These are phyloP conservation scores for Trematomus bernacchii DNA, from an alignment of 2,797 vertebrate species.

Conservation along the genomic window DNA sequence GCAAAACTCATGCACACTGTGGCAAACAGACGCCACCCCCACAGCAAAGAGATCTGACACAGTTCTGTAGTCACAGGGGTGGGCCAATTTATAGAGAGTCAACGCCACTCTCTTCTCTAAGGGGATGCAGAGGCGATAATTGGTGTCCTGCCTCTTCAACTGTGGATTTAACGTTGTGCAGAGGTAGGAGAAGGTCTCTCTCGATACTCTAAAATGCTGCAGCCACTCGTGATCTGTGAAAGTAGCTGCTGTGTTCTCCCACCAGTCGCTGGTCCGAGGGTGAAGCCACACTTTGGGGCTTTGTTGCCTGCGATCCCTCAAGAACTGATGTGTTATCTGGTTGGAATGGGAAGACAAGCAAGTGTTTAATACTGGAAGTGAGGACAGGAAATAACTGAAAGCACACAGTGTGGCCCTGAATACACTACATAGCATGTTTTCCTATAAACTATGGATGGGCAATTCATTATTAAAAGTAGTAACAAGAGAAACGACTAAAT, in stretches of 20 bases:
- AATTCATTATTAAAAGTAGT: too few relatives aligned
- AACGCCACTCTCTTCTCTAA: slow-evolving; percentile 27
- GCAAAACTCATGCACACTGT: slow-evolving; percentile 34
- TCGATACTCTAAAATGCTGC: not conserved
- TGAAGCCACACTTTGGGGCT: not conserved
- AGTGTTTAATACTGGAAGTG: too few relatives aligned
- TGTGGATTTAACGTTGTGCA: not conserved
- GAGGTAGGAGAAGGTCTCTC: not conserved
- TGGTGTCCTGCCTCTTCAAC: slow-evolving; percentile 15
- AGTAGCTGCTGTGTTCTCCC: not conserved
- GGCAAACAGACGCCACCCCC: slow-evolving; percentile 14
- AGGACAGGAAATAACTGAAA: too few relatives aligned
- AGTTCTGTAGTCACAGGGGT: slow-evolving; percentile 12
- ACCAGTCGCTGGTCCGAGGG: not conserved
- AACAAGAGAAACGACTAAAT: not conserved
- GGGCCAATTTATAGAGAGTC: slow-evolving; percentile 25
- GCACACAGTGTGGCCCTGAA: too few relatives aligned
- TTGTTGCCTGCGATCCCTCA: not conserved
- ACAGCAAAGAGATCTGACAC: slow-evolving; percentile 10
- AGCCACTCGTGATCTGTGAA: slow-evolving; percentile 5
- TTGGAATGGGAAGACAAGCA: too few relatives aligned
- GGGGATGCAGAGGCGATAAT: slow-evolving; percentile 23
- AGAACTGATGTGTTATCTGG: not conserved
- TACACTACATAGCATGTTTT: not conserved
- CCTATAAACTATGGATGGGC: not conserved